Conservation (phyloP, 2,888 invertebrate genomes). For the Drosophila gaucha region DNA sequence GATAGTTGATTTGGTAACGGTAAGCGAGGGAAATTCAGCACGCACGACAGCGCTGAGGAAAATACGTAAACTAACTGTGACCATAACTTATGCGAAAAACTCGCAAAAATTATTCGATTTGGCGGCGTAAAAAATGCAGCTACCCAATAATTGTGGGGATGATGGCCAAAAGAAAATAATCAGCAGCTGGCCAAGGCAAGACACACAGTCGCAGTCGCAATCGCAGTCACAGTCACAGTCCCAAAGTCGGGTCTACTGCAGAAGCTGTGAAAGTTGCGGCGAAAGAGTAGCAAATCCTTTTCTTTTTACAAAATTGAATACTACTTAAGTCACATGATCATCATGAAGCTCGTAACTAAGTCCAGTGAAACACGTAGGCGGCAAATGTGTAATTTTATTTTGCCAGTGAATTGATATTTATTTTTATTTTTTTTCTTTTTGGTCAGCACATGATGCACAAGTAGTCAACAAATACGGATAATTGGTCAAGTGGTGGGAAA, state of each 20-base stretch:
- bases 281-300: constrained; percentile 70
- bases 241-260: constrained; percentile 64
- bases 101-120: constrained; percentile 73
- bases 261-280: constrained; percentile 75
- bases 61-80: constrained; percentile 69
- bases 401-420: constrained; percentile 26
- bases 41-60: constrained; percentile 64
- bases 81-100: constrained; percentile 82
- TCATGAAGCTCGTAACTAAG: constrained; percentile 14
- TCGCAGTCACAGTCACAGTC: background rate
- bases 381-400: constrained; percentile 73
- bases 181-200: constrained; percentile 32
- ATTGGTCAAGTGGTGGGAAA: constrained; percentile 72
- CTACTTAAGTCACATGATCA: constrained; percentile 30
- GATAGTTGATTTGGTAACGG: constrained; percentile 59
- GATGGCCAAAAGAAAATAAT: constrained; percentile 31
- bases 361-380: constrained; percentile 73
- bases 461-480: constrained; percentile 40
- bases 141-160: constrained; percentile 67
- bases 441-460: constrained; percentile 29
- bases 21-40: constrained; percentile 73
- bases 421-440: constrained; percentile 14
- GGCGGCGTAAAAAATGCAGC: constrained; percentile 74
- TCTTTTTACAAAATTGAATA: constrained; percentile 61
- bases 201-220: background rate